phyloP scores from a whole-genome alignment of 2,113 vertebrate genomes.

The Daubentonia madagascariensis region DNA sequence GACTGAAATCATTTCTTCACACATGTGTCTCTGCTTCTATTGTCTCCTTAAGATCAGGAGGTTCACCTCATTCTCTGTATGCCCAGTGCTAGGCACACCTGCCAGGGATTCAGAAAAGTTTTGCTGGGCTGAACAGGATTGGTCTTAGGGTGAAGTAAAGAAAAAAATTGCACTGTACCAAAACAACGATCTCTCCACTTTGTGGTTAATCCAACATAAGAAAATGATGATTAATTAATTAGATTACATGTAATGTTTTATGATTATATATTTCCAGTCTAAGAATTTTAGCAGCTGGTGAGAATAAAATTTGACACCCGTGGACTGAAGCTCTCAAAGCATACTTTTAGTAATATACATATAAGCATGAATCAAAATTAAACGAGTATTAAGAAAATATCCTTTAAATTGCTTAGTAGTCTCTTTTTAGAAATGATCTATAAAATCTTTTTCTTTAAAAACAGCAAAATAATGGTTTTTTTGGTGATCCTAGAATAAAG shows the following conservation, averaged over 20 bases:
- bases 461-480: not conserved
- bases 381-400: not conserved
- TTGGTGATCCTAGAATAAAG: not conserved
- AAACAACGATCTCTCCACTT: not conserved
- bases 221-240: not conserved
- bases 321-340: not conserved
- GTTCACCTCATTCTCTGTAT: not conserved
- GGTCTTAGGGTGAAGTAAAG: not conserved
- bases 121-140: not conserved
- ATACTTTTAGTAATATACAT: not conserved
- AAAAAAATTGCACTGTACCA: not conserved
- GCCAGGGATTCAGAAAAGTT: not conserved
- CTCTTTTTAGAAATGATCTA: not conserved
- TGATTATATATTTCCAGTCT: not conserved
- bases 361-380: not conserved
- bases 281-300: not conserved
- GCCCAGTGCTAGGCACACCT: not conserved
- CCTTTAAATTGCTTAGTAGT: not conserved
- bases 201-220: not conserved
- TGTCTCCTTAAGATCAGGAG: not conserved
- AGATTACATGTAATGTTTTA: not conserved
- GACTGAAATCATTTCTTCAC: not conserved
- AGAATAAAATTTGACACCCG: not conserved
- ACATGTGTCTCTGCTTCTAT: not conserved
- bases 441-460: slow-evolving; percentile 36